Conservation (phyloP, 2,888 invertebrate species). For the Macrosoma leucophasiata region DNA sequence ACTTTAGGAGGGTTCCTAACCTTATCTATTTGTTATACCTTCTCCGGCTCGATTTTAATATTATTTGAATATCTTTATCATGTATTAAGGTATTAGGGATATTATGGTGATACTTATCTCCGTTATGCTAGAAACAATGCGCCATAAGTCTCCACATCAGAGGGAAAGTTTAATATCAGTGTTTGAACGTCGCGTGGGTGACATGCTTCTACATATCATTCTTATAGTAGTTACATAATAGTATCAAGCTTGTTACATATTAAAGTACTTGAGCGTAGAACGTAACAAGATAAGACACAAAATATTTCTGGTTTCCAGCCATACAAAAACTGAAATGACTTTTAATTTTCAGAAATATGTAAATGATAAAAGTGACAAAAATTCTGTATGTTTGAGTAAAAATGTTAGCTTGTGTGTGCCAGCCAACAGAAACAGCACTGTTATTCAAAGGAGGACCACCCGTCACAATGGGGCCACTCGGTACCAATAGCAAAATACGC, state of each 20-base stretch:
- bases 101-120: conserved; percentile 31
- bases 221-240: conserved; percentile 1
- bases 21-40: too few relatives aligned
- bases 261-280: too few relatives aligned
- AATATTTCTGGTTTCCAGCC: conserved; percentile 35
- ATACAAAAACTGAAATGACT: conserved; percentile 19
- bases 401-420: conserved; percentile 82
- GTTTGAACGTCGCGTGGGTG: conserved; percentile 20
- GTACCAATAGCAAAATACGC: conserved; percentile 59
- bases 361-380: conserved; percentile 49
- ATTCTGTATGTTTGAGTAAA: conserved; percentile 48
- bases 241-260: background rate
- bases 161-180: conserved; percentile 38
- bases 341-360: conserved; percentile 44
- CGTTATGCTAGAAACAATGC: conserved; percentile 33
- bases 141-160: conserved; percentile 33
- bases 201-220: conserved; percentile 14
- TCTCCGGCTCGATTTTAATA: too few relatives aligned
- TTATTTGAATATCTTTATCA: conserved; percentile 20
- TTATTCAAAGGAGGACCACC: conserved; percentile 71
- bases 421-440: conserved; percentile 76
- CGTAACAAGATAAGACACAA: too few relatives aligned
- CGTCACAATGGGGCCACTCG: conserved; percentile 72
- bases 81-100: conserved; percentile 24
- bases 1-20: too few relatives aligned